Base-by-base conservation (phyloP, 2,888 invertebrate genomes). In the Villa cingulata region DNA sequence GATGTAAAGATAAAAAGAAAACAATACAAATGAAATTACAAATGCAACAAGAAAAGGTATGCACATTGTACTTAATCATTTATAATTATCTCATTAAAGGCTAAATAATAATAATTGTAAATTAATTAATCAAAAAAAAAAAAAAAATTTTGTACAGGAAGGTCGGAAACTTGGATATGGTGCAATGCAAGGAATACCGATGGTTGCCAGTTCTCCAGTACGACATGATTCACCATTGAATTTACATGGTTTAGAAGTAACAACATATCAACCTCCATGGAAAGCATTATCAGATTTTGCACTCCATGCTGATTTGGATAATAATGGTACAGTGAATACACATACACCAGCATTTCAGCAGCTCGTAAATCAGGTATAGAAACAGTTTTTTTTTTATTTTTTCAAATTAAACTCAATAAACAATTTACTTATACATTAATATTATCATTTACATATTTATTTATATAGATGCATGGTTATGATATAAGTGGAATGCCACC, bases 11-110 rank as follows among this genome's bases (percentile, higher is more conserved):
- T 73, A 95, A 95, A 75, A 95, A 95, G 76, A 86, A 91, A 68
- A 94, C 92, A 46, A 86, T 96, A 44, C 84, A 94, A 61, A 84
- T 96, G 78, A 95, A 96, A 70, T 87, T 96, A 73, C 91, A 95
- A 70, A 92, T 95, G 81, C 90, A 94, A 63, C 94, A 95, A 66
- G 95, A 96, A 71, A 92, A 92, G 88, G 94, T 92, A n/a, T n/a
- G n/a, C n/a, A n/a, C n/a, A n/a, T n/a, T n/a, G n/a, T n/a, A n/a
- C n/a, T n/a, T n/a, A n/a, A n/a, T n/a, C n/a, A n/a, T n/a, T n/a
- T n/a, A n/a, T n/a, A n/a, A n/a, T n/a, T n/a, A n/a, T n/a, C n/a
- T n/a, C n/a, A n/a, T n/a, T n/a, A n/a, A n/a, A n/a, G n/a, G n/a
- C n/a, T n/a, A 77, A 71, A 71, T 42, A 42, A 34, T 48, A 37